A percentile compares a stretch with the other conserved stretches of the same genome.
These are phyloP conservation scores for Noctua fimbriata DNA, from an alignment of 2,888 invertebrate species.

Conservation along the genomic window DNA sequence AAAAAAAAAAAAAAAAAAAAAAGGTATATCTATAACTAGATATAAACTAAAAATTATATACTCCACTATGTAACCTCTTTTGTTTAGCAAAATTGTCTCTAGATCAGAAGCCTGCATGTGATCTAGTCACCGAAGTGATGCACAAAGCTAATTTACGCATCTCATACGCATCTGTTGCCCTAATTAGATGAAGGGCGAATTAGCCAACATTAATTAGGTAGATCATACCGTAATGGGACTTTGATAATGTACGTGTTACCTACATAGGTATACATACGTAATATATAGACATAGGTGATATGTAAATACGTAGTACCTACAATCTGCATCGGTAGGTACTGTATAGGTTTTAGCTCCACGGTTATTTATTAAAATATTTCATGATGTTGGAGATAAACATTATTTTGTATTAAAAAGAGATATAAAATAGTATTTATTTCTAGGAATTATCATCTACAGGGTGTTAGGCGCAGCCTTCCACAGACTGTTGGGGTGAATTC, in stretches of 20 bases:
- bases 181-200: constrained; percentile 39
- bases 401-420: background rate
- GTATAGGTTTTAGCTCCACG: background rate
- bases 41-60: too few relatives aligned
- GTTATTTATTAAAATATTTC: background rate
- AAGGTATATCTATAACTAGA: too few relatives aligned
- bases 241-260: constrained; percentile 21
- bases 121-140: constrained; percentile 4
- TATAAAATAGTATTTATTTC: background rate
- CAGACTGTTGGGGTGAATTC: too few relatives aligned
- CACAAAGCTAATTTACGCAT: constrained; percentile 27
- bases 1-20: too few relatives aligned
- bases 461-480: too few relatives aligned
- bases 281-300: background rate
- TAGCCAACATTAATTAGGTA: constrained; percentile 39
- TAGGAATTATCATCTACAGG: background rate
- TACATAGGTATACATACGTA: background rate
- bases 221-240: constrained; percentile 33
- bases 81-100: background rate
- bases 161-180: constrained; percentile 37
- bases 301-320: background rate
- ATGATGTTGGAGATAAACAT: background rate
- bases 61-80: background rate
- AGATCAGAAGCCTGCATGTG: background rate
- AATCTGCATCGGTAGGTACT: background rate